Conservation (phyloP, 35 echinoderm and acorn worm species). For the Ophiothrix spiculata region DNA sequence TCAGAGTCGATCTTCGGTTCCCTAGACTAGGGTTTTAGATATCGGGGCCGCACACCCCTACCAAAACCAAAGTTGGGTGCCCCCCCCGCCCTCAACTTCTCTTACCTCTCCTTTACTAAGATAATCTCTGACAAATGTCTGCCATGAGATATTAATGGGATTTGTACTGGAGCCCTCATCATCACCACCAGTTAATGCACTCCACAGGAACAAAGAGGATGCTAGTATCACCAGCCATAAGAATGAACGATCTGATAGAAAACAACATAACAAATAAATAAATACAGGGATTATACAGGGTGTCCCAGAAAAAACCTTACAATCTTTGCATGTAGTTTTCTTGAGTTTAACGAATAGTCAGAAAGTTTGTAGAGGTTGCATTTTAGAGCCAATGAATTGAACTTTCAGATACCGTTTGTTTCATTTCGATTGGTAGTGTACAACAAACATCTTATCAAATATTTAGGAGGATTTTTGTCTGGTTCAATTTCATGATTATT, state of each 20-base stretch:
- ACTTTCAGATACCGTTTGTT: neutral
- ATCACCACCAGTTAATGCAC: neutral
- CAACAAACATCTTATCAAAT: too few relatives aligned
- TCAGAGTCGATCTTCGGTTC: too few relatives aligned
- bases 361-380: neutral
- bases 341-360: neutral
- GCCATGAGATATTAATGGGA: slow-evolving; percentile 96
- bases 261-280: neutral
- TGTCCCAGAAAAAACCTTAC: neutral
- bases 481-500: too few relatives aligned
- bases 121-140: slow-evolving; percentile 87
- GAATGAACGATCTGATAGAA: neutral
- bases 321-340: neutral
- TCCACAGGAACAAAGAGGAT: neutral
- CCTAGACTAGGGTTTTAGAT: too few relatives aligned
- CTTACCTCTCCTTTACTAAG: slow-evolving; percentile 93
- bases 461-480: too few relatives aligned
- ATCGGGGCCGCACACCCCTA: too few relatives aligned
- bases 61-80: too few relatives aligned
- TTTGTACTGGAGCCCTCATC: neutral
- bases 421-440: too few relatives aligned
- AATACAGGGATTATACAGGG: neutral
- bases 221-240: neutral
- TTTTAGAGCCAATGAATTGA: neutral
- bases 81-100: too few relatives aligned